Evolutionary conservation across 2,888 invertebrate genomes (phyloP).

Genomic region (Subacronicta megacephala): DNA sequence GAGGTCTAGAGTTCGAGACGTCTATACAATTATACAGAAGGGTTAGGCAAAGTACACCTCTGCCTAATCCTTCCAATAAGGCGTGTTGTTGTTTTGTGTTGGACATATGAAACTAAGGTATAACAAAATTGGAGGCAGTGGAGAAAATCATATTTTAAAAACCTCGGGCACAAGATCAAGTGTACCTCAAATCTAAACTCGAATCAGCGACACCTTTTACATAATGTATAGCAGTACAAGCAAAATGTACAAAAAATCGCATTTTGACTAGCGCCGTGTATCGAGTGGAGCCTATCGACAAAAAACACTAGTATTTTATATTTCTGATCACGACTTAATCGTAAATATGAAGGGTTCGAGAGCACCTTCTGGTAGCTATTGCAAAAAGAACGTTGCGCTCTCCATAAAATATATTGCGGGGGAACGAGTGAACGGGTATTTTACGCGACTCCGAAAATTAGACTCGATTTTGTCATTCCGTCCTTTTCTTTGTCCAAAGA

Average conservation of each 20-base stretch:
- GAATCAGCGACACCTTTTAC: slow-evolving; percentile 40
- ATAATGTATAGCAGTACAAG: slow-evolving; percentile 53
- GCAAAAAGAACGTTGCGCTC: slow-evolving; percentile 87
- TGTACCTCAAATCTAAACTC: slow-evolving; percentile 41
- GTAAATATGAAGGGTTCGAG: slow-evolving; percentile 88
- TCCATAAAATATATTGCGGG: slow-evolving; percentile 88
- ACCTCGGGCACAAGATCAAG: slow-evolving; percentile 6
- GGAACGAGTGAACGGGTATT: slow-evolving; percentile 52
- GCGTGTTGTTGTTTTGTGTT: too few relatives aligned
- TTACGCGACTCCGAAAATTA: slow-evolving; percentile 24
- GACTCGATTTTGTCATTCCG: slow-evolving; percentile 39
- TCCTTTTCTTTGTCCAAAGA: slow-evolving; percentile 41
- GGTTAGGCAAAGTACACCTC: too few relatives aligned
- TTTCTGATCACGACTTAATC: slow-evolving; percentile 89
- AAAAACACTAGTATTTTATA: slow-evolving; percentile 84
- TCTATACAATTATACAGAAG: too few relatives aligned
- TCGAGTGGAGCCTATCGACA: slow-evolving; percentile 80
- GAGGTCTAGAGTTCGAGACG: too few relatives aligned
- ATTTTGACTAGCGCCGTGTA: slow-evolving; percentile 64
- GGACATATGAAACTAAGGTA: too few relatives aligned
- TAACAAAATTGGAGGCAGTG: not conserved
- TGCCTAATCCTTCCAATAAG: too few relatives aligned
- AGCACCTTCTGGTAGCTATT: slow-evolving; percentile 88
- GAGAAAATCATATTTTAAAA: slow-evolving; percentile 26
- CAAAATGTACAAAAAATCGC: slow-evolving; percentile 53